phyloP scores from a whole-genome alignment of 2,888 invertebrate species.

The Listrodromus nycthemerus region DNA sequence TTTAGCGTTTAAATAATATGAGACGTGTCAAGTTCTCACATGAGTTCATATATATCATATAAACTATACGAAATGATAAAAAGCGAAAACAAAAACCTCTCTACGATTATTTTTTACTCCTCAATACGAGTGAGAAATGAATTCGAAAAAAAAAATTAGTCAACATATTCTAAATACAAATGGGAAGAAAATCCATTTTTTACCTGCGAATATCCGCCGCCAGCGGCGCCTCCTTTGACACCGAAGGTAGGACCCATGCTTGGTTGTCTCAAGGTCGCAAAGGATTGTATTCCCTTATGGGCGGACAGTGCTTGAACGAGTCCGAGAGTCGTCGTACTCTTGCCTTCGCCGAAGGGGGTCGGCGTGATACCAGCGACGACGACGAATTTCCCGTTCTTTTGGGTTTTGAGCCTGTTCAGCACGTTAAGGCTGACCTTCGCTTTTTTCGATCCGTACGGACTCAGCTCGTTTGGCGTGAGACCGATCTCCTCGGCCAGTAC shows the following conservation, averaged over 20 bases:
- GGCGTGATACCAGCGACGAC: constrained; percentile 99
- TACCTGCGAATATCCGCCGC: constrained; percentile 98
- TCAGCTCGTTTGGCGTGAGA: constrained; percentile 91
- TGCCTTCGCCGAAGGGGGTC: constrained; percentile 99
- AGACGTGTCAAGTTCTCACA: background rate
- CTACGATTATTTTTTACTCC: no score
- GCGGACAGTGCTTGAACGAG: constrained; percentile 96
- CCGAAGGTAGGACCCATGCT: constrained; percentile 99
- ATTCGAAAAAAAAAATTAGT: background rate
- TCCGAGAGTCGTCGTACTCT: constrained; percentile 98
- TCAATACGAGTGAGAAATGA: no score
- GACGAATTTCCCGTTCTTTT: constrained; percentile 94
- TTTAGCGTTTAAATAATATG: background rate
- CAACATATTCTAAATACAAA: background rate
- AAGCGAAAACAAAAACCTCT: background rate
- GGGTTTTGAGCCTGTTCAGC: constrained; percentile 89
- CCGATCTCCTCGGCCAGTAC: constrained; percentile 94
- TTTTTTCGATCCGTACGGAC: constrained; percentile 96
- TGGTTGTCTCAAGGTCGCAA: constrained; percentile 98
- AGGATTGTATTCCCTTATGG: constrained; percentile 93
- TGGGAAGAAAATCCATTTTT: background rate
- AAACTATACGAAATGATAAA: no score
- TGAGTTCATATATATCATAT: background rate
- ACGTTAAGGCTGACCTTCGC: constrained; percentile 96
- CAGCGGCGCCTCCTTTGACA: constrained; percentile 99